phyloP scores from a whole-genome alignment of 2,888 invertebrate genomes.

The Yponomeuta evonymella region DNA sequence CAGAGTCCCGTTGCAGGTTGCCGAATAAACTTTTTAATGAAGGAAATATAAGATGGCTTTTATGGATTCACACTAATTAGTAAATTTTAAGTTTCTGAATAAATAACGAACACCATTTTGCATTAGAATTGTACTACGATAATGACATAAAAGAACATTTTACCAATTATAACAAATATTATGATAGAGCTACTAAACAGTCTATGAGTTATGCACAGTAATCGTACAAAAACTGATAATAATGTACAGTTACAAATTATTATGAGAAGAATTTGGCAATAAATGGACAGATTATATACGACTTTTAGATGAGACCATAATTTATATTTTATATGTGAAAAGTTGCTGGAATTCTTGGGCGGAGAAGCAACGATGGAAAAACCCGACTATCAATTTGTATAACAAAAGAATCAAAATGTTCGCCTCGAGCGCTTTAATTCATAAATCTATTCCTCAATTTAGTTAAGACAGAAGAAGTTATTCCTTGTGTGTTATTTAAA shows the following conservation, averaged over 20 bases:
- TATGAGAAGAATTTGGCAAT: background rate
- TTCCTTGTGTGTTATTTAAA: background rate
- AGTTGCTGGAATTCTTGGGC: background rate
- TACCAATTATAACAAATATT: background rate
- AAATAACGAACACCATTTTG: conserved; percentile 6
- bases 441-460: background rate
- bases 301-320: background rate
- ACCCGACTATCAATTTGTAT: background rate
- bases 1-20: conserved; percentile 6
- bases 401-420: background rate
- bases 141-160: background rate
- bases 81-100: conserved; percentile 9
- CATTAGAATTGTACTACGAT: background rate
- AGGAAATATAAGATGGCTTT: conserved; percentile 14
- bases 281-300: background rate
- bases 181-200: background rate
- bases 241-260: background rate
- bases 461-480: background rate
- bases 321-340: background rate
- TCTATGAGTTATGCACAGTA: background rate
- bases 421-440: background rate
- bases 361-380: background rate
- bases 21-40: conserved; percentile 12
- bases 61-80: conserved; percentile 13
- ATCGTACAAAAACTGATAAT: background rate